These are phyloP conservation scores for Cecropterus lyciades DNA, from an alignment of 1,140 invertebrate genomes.

Conservation along the genomic window DNA sequence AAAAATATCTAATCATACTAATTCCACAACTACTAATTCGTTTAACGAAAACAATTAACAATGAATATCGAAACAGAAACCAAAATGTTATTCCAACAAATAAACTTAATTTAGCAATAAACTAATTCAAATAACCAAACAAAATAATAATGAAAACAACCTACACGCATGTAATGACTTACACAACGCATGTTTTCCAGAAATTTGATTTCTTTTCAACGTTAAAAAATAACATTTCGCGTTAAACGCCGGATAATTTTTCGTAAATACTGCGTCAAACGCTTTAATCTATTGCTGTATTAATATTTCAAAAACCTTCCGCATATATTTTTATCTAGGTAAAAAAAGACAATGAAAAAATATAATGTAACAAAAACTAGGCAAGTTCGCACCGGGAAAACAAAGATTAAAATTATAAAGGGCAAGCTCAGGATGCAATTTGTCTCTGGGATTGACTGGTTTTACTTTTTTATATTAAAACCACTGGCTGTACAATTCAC, in stretches of 20 bases:
- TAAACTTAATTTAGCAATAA: constrained; percentile 26
- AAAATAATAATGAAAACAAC: constrained; percentile 1
- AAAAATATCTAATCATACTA: neutral
- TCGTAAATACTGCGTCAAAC: constrained; percentile 10
- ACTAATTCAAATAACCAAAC: constrained; percentile 31
- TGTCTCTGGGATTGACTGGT: constrained; percentile 26
- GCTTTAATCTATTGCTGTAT: constrained; percentile 9
- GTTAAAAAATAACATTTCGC: constrained; percentile 10
- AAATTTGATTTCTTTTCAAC: constrained; percentile 28
- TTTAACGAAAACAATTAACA: constrained; percentile 17
- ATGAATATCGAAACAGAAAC: neutral
- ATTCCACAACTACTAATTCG: neutral
- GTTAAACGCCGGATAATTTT: constrained; percentile 22
- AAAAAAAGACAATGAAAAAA: neutral
- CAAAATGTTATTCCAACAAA: neutral
- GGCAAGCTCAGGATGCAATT: constrained; percentile 46
- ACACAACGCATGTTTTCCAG: constrained; percentile 7
- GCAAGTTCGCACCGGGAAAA: constrained; percentile 8
- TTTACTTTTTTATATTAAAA: neutral
- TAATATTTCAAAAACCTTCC: constrained; percentile 37
- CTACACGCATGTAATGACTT: neutral
- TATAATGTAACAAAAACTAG: neutral
- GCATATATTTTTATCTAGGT: neutral
- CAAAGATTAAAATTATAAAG: constrained; percentile 29
- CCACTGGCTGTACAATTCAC: neutral